A percentile compares a stretch with the other conserved stretches of the same genome.
phyloP scores from a whole-genome alignment of 2,797 vertebrate species.

The Enteromius viviparus region DNA sequence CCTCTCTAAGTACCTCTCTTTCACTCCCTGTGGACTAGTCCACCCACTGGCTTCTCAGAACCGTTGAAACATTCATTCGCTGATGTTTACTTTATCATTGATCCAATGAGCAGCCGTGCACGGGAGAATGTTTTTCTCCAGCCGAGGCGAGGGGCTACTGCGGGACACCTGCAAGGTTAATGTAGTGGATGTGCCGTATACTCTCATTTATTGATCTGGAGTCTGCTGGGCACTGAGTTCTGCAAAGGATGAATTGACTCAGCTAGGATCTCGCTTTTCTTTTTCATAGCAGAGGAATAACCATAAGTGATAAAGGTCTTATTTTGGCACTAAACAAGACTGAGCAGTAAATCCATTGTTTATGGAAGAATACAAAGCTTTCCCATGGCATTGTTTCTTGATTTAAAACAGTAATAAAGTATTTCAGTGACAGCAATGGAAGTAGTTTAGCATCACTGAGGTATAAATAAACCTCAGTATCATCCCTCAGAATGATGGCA shows the following conservation, averaged over 20 bases:
- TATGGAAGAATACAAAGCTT: slow-evolving; percentile 44
- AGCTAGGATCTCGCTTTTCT: slow-evolving; percentile 8
- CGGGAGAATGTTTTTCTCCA: slow-evolving; percentile 28
- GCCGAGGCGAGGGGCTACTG: slow-evolving; percentile 16
- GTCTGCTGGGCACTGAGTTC: slow-evolving; percentile 21
- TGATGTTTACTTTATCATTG: slow-evolving; percentile 60
- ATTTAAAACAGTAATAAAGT: slow-evolving; percentile 25
- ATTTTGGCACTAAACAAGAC: slow-evolving; percentile 19
- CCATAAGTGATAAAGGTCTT: slow-evolving; percentile 1
- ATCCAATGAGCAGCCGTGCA: slow-evolving; percentile 50
- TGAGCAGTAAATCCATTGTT: neutral
- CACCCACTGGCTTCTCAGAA: slow-evolving; percentile 55
- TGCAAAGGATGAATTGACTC: slow-evolving; percentile 33
- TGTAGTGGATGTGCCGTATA: slow-evolving; percentile 38
- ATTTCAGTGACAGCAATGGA: slow-evolving; percentile 58
- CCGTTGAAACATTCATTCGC: slow-evolving; percentile 57
- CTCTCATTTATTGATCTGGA: slow-evolving; percentile 44
- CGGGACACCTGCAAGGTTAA: slow-evolving; percentile 53
- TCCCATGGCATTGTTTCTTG: slow-evolving; percentile 41
- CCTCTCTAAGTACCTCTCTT: slow-evolving; percentile 31
- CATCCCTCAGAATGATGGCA: slow-evolving; percentile 66
- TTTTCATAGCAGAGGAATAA: slow-evolving; percentile 16
- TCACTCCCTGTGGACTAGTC: slow-evolving; percentile 21
- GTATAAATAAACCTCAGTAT: slow-evolving; percentile 65
- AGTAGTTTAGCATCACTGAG: slow-evolving; percentile 62